phyloP scores from a whole-genome alignment of 1,140 invertebrate species.

The Laupala kohalensis region DNA sequence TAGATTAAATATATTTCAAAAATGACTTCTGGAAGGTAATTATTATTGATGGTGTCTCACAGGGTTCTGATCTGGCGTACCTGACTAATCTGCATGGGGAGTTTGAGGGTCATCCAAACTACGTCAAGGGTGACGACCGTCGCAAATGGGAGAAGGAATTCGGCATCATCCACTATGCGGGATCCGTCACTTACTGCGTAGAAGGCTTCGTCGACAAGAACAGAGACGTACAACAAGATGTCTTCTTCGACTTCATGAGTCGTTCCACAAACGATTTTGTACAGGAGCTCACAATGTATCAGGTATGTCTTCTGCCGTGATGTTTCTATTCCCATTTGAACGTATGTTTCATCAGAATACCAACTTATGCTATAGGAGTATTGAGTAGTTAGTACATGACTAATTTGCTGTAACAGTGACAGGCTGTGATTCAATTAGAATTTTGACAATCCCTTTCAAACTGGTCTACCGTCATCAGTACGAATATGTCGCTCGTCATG shows the following conservation, averaged over 20 bases:
- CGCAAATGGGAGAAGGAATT: conserved; percentile 85
- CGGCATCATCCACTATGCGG: conserved; percentile 88
- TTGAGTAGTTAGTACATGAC: no score
- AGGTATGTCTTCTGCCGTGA: conserved; percentile 30
- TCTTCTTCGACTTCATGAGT: conserved; percentile 85
- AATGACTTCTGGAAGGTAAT: no score
- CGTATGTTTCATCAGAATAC: no score
- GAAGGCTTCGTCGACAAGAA: conserved; percentile 97
- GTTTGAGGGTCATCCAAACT: conserved; percentile 73
- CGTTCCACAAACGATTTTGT: conserved; percentile 77
- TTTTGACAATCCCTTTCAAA: no score
- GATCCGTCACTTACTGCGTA: conserved; percentile 80
- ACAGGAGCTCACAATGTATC: conserved; percentile 72
- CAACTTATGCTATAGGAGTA: no score
- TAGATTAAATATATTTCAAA: not conserved
- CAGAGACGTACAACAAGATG: conserved; percentile 85
- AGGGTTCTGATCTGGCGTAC: conserved; percentile 78
- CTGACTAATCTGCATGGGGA: conserved; percentile 80
- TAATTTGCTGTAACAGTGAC: no score
- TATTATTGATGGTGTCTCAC: conserved; percentile 2
- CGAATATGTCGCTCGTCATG: no score
- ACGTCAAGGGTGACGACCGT: conserved; percentile 75
- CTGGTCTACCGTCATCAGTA: no score
- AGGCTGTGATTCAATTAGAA: no score
- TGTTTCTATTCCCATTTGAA: no score